Conservation (phyloP, 2,888 invertebrate genomes). For the Ectemnius lituratus region DNA sequence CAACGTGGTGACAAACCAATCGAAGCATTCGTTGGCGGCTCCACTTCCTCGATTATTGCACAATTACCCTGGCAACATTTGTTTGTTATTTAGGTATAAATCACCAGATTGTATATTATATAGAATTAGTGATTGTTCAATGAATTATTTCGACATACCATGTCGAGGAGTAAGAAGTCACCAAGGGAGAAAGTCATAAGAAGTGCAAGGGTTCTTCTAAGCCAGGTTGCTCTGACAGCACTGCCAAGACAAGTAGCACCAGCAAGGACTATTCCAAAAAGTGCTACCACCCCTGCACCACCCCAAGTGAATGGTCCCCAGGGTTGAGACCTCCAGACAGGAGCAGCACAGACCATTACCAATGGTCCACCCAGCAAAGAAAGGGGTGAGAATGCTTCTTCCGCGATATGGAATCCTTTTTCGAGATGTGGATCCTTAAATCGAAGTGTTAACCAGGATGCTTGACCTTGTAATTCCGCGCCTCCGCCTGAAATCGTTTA, state of each 20-base stretch:
- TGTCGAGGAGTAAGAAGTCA: slow-evolving; percentile 73
- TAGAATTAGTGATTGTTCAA: too few relatives aligned
- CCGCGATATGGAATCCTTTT: slow-evolving; percentile 83
- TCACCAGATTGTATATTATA: too few relatives aligned
- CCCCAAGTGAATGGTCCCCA: slow-evolving; percentile 76
- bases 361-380: slow-evolving; percentile 83
- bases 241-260: slow-evolving; percentile 75
- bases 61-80: slow-evolving; percentile 75
- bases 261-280: slow-evolving; percentile 72
- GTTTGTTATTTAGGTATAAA: too few relatives aligned
- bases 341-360: slow-evolving; percentile 79
- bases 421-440: slow-evolving; percentile 85
- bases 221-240: slow-evolving; percentile 75
- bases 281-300: slow-evolving; percentile 71
- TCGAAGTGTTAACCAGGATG: slow-evolving; percentile 82
- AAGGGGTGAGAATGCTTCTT: slow-evolving; percentile 83
- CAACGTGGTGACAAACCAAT: slow-evolving; percentile 78
- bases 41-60: slow-evolving; percentile 68
- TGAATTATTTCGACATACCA: too few relatives aligned
- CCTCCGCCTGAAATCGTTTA: slow-evolving; percentile 73
- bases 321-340: slow-evolving; percentile 74
- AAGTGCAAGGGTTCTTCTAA: slow-evolving; percentile 71
- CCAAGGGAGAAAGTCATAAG: slow-evolving; percentile 74
- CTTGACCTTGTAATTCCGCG: slow-evolving; percentile 83
- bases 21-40: slow-evolving; percentile 68